These are phyloP conservation scores for Apamea sordens DNA, from an alignment of 2,888 invertebrate genomes.

Conservation along the genomic window DNA sequence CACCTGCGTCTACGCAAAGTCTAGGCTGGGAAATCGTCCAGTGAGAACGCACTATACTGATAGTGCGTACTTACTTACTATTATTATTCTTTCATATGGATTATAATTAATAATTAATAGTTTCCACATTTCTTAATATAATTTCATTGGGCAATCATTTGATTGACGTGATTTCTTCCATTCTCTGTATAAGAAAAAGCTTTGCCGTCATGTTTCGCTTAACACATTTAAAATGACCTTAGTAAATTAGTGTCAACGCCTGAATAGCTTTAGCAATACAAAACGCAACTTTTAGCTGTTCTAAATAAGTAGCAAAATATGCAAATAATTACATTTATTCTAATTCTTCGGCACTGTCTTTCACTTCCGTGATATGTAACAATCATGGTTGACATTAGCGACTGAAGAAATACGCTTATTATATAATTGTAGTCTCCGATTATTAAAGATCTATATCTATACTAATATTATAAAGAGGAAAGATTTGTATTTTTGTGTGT, in stretches of 20 bases:
- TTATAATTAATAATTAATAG: too few species aligned
- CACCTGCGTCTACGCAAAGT: slow-evolving; percentile 20
- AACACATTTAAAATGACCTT: slow-evolving; percentile 12
- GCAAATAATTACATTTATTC: slow-evolving; percentile 38
- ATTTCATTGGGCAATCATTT: neutral
- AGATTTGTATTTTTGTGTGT: too few species aligned
- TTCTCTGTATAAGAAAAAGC: neutral
- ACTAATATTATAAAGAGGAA: too few species aligned
- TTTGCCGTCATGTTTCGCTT: neutral
- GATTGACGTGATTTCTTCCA: neutral
- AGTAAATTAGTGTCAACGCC: neutral
- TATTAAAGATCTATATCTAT: neutral
- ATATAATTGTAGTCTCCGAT: slow-evolving; percentile 9
- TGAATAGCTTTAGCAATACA: slow-evolving; percentile 12
- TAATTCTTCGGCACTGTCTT: slow-evolving; percentile 35
- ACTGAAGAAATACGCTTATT: slow-evolving; percentile 38
- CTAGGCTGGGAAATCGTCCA: slow-evolving; percentile 7
- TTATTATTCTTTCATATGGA: neutral
- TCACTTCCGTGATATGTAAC: slow-evolving; percentile 51
- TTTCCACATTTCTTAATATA: slow-evolving; percentile 10
- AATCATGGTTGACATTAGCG: slow-evolving; percentile 21
- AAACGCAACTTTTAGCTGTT: slow-evolving; percentile 14
- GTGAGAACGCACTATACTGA: neutral
- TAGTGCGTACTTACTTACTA: neutral
- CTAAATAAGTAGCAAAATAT: slow-evolving; percentile 35